Base-by-base conservation (phyloP, 2,113 vertebrate species). In the Camelus bactrianus region DNA sequence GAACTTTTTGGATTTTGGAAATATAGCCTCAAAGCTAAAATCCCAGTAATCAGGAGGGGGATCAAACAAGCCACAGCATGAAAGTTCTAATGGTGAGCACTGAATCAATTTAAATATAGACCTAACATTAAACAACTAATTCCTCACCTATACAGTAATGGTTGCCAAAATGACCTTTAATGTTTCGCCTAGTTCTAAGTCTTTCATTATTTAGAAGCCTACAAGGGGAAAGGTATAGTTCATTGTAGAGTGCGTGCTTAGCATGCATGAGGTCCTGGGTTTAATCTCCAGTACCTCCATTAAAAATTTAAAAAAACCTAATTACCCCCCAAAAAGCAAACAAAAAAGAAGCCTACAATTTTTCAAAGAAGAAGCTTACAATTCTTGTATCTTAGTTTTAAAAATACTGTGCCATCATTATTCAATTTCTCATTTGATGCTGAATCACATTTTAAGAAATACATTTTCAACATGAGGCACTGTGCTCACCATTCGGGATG, bases 371-470 rank as follows among this genome's bases (percentile, higher is more conserved):
- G 38, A 42, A 54, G 16, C 20, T 90, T 90, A 76, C 2, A 42
- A 35, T 77, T 94, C 22, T 85, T 80, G 35, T 50, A 56, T 56
- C 12, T 70, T 92, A 75, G 17, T 46, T 86, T 92, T 86, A 64
- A 56, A 85, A 93, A 52, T 35, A 75, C 56, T 76, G 3, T 92
- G 16, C 22, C 42, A 69, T 75, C 22, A 73, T 77, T 82, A 89
- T 69, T 91, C 72, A 54, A 54, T 52, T 73, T 73, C 54, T 80
- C 32, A 46, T 65, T 91, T 81, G 67, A 50, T 50, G 19, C 8
- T 54, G 35, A 92, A 58, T 73, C 46, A 76, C 60, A 75, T 89
- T 86, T 90, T 70, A 81, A 81, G n/a, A 90, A 92, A 73, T 48
- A 72, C 6, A 91, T 85, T 91, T 73, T 94, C 62, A 84, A 48